A percentile compares a stretch with the other conserved stretches of the same genome.
phyloP scores from a whole-genome alignment of 2,797 vertebrate genomes.

The Octomys mimax region DNA sequence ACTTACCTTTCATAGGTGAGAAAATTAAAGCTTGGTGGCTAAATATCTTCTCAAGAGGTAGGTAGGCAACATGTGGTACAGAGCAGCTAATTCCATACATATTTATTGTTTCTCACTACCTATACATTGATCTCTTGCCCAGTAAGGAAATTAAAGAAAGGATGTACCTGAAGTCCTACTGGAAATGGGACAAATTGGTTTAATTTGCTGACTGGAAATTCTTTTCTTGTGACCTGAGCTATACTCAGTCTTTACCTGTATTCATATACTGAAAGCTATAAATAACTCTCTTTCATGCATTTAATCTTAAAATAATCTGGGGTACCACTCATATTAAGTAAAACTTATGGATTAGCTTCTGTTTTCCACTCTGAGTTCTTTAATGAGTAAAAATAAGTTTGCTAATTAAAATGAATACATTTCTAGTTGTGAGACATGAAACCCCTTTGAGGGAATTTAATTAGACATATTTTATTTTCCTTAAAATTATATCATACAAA shows the following conservation, averaged over 20 bases:
- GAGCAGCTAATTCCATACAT: slow-evolving; percentile 16
- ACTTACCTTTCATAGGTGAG: slow-evolving; percentile 35
- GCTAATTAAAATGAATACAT: slow-evolving; percentile 8
- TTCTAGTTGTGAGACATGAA: background rate
- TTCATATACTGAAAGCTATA: background rate
- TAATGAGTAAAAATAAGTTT: slow-evolving; percentile 22
- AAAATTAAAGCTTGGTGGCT: slow-evolving; percentile 28
- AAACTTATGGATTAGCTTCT: slow-evolving; percentile 12
- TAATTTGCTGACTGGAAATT: slow-evolving; percentile 4
- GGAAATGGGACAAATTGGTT: slow-evolving; percentile 13
- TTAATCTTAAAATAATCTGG: background rate
- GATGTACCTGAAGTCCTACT: background rate
- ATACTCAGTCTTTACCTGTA: background rate
- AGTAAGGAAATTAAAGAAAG: slow-evolving; percentile 37
- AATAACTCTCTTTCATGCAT: background rate
- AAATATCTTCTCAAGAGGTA: slow-evolving; percentile 9
- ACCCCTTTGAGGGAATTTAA: background rate
- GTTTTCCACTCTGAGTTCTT: slow-evolving; percentile 12
- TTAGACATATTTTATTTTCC: background rate
- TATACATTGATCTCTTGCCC: background rate
- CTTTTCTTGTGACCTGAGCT: background rate
- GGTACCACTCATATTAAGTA: background rate
- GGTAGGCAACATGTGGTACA: background rate
- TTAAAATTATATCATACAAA: background rate
- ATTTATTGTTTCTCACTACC: slow-evolving; percentile 9